Evolutionary conservation across 1,140 invertebrate genomes (phyloP), one percentile per base, ranked within the genome.

Genomic region (Diachasma alloeum): DNA sequence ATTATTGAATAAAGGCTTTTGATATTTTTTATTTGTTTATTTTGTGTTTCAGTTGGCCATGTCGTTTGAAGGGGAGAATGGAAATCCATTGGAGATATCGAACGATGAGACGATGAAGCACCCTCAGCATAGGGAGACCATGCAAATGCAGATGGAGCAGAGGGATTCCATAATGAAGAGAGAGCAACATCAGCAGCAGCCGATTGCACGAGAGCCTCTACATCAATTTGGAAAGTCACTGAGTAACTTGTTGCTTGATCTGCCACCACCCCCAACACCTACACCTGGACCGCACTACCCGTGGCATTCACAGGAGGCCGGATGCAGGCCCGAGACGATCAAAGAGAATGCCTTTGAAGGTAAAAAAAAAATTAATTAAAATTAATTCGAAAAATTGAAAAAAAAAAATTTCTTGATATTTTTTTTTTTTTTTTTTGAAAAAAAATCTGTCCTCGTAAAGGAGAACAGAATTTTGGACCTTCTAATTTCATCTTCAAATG

Each of bases 161-260:
- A 68, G 66, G 26, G 36, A 39, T 31, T 15, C 59, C 69, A 9
- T 77, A 63, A 24, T 76, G 73, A 42, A 74, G 67, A 69, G 66
- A 13, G 73, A 71, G 15, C 48, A 68, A 24, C 48, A 66, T 19
- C 73, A 71, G 69, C 6, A 68, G n/a, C 26, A 68, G 66, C 13
- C 39, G 48, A 13, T 66, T 66, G 11, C 76, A 75, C 72, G 80
- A 15, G 84, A 85, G 26, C 79, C 85, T 31, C 59, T 85, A 37
- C 82, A 84, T 63, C 83, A 86, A 71, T 69, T 86, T 36, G 85
- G 17, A 1, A 75, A 85, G 67, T 83, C 85, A 17, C 83, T 86
- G 31, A 83, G 80, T 74, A 87, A 81, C 75, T 63, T 88, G 22
- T 75, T 86, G 53, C 63, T 87, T 11, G 84, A 87, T 39, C 37